Percentiles rank a stretch among this genome's conserved stretches.
Evolutionary conservation across 2,797 vertebrate species (phyloP).

Genomic region (Helicolenus hilgendorfi): DNA sequence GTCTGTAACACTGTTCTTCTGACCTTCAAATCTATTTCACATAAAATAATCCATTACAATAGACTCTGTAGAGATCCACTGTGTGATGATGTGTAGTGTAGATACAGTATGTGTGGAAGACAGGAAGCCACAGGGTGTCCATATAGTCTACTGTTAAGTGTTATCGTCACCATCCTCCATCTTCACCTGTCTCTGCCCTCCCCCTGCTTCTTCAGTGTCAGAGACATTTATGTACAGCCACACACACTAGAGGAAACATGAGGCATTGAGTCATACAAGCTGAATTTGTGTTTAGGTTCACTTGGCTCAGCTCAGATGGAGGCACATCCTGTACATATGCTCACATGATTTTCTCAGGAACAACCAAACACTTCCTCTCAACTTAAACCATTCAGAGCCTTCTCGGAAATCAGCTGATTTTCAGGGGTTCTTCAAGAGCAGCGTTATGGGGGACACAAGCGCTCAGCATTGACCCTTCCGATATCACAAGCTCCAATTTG

Average conservation of each 20-base stretch:
- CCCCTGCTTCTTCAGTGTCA: background rate
- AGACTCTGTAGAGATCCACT: background rate
- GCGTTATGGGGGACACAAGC: background rate
- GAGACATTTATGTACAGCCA: background rate
- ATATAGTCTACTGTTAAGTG: background rate
- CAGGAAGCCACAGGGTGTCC: background rate
- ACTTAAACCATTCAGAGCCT: slow-evolving; percentile 15
- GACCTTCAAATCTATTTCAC: background rate
- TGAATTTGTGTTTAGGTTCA: background rate
- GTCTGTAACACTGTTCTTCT: background rate
- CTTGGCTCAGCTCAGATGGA: slow-evolving; percentile 1
- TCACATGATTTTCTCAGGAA: slow-evolving; percentile 26
- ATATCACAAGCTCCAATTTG: slow-evolving; percentile 59
- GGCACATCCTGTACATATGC: background rate
- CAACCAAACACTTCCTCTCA: slow-evolving; percentile 30
- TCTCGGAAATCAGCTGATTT: slow-evolving; percentile 34
- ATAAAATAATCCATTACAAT: background rate
- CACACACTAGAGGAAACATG: background rate
- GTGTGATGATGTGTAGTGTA: background rate
- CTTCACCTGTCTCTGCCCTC: background rate
- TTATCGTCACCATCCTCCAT: background rate
- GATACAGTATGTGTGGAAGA: background rate
- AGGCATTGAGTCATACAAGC: background rate
- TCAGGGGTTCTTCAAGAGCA: slow-evolving; percentile 4
- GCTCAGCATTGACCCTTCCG: slow-evolving; percentile 54